Percentiles rank a stretch among this genome's conserved stretches.
Evolutionary conservation across 2,888 invertebrate genomes (phyloP).

Genomic region (Sepiola atlantica): DNA sequence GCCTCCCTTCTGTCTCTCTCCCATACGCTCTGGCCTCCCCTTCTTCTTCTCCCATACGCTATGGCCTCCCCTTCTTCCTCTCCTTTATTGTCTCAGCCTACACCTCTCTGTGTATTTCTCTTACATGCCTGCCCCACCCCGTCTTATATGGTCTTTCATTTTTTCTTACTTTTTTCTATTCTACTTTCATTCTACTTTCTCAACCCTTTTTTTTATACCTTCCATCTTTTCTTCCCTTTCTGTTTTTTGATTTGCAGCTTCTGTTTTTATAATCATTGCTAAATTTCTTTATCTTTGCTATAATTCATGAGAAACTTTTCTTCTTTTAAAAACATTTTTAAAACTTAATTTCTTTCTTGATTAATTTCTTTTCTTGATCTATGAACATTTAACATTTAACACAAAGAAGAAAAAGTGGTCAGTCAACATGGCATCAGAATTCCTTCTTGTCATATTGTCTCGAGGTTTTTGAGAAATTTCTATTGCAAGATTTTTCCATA

Average conservation of each 20-base stretch:
- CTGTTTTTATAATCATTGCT: not conserved
- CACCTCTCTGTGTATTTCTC: not conserved
- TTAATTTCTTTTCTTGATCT: not conserved
- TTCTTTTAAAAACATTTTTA: not conserved
- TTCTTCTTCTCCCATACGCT: too few species aligned
- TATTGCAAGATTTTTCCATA: not conserved
- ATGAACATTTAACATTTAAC: not conserved
- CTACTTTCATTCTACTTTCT: not conserved
- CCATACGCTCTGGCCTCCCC: too few species aligned
- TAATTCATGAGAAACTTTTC: not conserved
- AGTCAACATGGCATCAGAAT: not conserved
- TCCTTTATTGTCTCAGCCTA: not conserved
- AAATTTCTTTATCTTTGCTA: not conserved
- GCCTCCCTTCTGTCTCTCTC: not conserved
- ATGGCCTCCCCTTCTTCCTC: not conserved
- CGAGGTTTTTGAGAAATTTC: not conserved
- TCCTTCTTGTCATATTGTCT: not conserved
- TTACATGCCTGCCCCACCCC: not conserved
- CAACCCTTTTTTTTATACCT: not conserved
- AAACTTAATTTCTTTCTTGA: not conserved
- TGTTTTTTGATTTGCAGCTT: not conserved
- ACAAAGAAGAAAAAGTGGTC: not conserved
- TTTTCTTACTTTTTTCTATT: not conserved
- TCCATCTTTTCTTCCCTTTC: not conserved
- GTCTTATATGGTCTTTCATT: not conserved